Percentiles rank a stretch among this genome's conserved stretches.
These are phyloP conservation scores for Chaenogobius annularis DNA, from an alignment of 2,113 vertebrate genomes.

Conservation along the genomic window DNA sequence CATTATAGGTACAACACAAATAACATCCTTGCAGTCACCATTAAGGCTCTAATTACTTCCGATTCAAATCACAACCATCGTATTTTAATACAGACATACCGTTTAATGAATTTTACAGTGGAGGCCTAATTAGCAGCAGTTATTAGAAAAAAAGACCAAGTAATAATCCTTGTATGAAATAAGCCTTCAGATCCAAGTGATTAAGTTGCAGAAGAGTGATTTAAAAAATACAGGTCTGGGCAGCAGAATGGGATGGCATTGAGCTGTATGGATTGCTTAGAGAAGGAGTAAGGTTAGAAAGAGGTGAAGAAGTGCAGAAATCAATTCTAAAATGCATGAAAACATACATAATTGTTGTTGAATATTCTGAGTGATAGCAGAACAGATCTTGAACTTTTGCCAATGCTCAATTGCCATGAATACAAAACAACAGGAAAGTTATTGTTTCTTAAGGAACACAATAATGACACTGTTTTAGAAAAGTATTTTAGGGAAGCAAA, in stretches of 20 bases:
- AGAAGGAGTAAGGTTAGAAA: not conserved
- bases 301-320: too few relatives aligned
- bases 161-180: conserved; percentile 57
- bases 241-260: too few relatives aligned
- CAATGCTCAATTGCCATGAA: too few relatives aligned
- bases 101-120: conserved; percentile 69
- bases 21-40: conserved; percentile 56
- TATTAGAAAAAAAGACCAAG: conserved; percentile 55
- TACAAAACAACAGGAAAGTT: too few relatives aligned
- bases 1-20: conserved; percentile 42
- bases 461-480: too few relatives aligned
- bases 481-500: too few relatives aligned
- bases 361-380: too few relatives aligned
- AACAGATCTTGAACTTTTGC: too few relatives aligned
- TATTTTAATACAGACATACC: conserved; percentile 44
- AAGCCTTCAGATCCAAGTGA: conserved; percentile 15
- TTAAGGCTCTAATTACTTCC: conserved; percentile 72
- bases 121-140: conserved; percentile 38
- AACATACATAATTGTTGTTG: too few relatives aligned
- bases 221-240: too few relatives aligned
- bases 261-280: not conserved
- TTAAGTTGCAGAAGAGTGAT: not conserved
- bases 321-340: too few relatives aligned
- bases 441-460: too few relatives aligned
- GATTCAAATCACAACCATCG: conserved; percentile 66